Base-by-base conservation (phyloP, 2,888 invertebrate genomes). In the Metalampra italica region DNA sequence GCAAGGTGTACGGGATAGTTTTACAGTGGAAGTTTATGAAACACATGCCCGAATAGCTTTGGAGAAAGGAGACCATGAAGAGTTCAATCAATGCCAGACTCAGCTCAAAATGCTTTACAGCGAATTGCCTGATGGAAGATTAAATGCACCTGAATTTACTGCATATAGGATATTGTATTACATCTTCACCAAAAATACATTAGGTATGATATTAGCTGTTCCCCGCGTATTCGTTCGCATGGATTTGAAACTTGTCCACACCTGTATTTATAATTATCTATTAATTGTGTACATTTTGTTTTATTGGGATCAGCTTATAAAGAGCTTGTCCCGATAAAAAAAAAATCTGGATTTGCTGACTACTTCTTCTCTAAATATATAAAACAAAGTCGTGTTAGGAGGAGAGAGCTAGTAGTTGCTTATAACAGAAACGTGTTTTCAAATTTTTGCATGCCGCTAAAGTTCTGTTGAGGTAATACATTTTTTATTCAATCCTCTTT, bases 21-120 rank as follows among this genome's bases (percentile, higher is more conserved):
- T 99, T 75, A 98, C 99, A 47, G 95, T 99, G n/a, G 93, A 96
- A 74, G 99, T 99, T 9, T 99, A 99, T 88, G 99, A 99, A 90
- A 98, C 98, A 3, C 99, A 99, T 90, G 99, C 98, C 4, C 92
- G 98, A 48, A 97, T 99, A 70, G 98, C 99, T 45, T 91, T 99
- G 78, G 99, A 99, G 82, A 98, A 96, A 87, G 97, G 97, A 46
- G 99, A 99, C 77, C 98, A 98, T 78, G 98, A 98, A 75, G 99
- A 99, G 80, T 99, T 99, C 78, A 99, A 99, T 91, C 99, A 99
- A 82, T 99, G 99, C 78, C 99, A 99, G 88, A 98, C 98, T 11
- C 99, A 99, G 87, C 91, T 99, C 47, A 97, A 97, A 90, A 95
- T 97, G 92, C 91, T 99, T 32, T 99, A 99, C 79, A 86, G 92